These are phyloP conservation scores for Platysternon megacephalum DNA, from an alignment of 2,113 vertebrate genomes.

Conservation along the genomic window DNA sequence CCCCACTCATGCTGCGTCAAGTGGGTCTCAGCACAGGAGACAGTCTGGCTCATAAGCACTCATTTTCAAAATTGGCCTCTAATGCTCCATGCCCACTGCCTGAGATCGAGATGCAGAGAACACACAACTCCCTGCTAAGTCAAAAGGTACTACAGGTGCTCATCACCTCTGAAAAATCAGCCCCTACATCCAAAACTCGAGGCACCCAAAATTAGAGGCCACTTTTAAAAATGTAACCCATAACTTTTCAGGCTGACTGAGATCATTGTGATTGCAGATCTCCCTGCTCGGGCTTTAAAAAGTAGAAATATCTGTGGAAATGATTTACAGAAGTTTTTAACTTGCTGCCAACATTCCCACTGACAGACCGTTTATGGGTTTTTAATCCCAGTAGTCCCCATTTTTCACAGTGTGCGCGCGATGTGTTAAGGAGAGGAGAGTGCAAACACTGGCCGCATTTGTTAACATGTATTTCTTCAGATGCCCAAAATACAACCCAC, in stretches of 20 bases:
- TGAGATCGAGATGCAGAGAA: not conserved
- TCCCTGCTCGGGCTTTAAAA: slow-evolving; percentile 39
- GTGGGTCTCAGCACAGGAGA: not conserved
- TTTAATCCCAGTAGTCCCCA: not conserved
- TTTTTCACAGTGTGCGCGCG: not conserved
- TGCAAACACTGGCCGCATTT: not conserved
- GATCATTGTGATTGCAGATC: slow-evolving; percentile 21
- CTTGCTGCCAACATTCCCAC: slow-evolving; percentile 17
- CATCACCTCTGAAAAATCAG: slow-evolving; percentile 30
- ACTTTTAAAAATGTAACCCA: slow-evolving; percentile 1
- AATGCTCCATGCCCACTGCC: not conserved
- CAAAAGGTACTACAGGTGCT: not conserved
- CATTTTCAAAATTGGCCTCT: not conserved
- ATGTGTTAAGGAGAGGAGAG: not conserved
- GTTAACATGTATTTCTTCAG: not conserved
- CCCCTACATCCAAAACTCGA: not conserved
- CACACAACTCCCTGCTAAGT: not conserved
- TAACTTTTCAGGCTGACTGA: slow-evolving; percentile 15
- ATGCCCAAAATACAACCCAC: not conserved
- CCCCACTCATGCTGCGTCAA: not conserved
- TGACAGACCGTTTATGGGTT: slow-evolving; percentile 1
- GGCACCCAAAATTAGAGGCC: not conserved
- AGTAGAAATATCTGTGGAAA: slow-evolving; percentile 51
- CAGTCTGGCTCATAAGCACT: not conserved
- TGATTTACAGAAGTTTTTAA: slow-evolving; percentile 61